Evolutionary conservation across 2,113 vertebrate species (phyloP), one percentile per base, ranked within the genome.

Genomic region (Acanthochromis polyacanthus): DNA sequence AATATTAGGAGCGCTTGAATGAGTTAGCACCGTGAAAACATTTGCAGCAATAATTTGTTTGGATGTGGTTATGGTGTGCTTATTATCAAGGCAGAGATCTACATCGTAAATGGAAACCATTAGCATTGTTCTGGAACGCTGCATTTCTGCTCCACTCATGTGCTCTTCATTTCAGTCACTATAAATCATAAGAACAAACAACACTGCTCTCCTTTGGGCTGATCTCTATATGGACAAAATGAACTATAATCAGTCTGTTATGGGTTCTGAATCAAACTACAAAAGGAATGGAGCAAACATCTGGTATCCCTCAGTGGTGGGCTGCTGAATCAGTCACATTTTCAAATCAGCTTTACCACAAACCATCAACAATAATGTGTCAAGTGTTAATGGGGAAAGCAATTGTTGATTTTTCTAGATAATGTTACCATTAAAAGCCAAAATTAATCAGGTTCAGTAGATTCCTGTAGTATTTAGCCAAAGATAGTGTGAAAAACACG

Each of bases 31-130:
- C 5, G 40, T 43, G 3, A 53, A 67, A 55, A 43, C 38, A 66
- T 25, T 56, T 10, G 12, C 15, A 43, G 7, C 14, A 30, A 11
- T 67, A 25, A 53, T 55, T 65, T 70, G 52, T 50, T 40, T 67
- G 14, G 43, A 73, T 73, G 78, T 51, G 53, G 48, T 66, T 51
- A 17, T n/a, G 20, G 22, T 4, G 7, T 36, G 36, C 32, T 2
- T 40, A 36, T 74, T 50, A 68, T 67, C 19, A 53, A 69, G 43
- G 46, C 7, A 8, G 19, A 56, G 48, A 59, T 71, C 51, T 38
- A 16, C 16, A 45, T 15, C 0, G 16, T 56, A 65, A 51, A 62
- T 62, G 16, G 23, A 80, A 60, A 57, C 23, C 55, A 50, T 52
- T 58, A 38, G 22, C 23, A 36, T 55, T 62, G 64, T 74, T 55